Evolutionary conservation across 2,797 vertebrate genomes (phyloP).

Genomic region (Peromyscus nudipes): DNA sequence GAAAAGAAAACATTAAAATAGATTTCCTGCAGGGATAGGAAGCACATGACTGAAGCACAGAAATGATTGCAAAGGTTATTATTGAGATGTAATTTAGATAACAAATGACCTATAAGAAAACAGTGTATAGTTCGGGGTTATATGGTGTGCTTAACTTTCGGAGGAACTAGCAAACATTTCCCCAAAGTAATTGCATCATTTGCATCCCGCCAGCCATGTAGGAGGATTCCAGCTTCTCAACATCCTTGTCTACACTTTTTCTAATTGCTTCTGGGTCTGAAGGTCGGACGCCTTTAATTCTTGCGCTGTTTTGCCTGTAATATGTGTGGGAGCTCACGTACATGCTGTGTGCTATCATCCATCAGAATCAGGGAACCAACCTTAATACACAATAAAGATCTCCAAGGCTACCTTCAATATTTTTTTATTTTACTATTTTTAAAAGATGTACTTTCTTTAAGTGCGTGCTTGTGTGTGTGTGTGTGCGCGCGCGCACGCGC

Average conservation of each 20-base stretch:
- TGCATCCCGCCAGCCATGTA: not conserved
- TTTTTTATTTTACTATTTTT: not conserved
- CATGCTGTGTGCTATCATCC: not conserved
- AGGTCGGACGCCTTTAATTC: not conserved
- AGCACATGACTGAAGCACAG: not conserved
- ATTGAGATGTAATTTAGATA: not conserved
- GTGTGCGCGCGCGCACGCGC: fast-evolving
- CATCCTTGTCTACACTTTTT: not conserved
- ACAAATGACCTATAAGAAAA: not conserved
- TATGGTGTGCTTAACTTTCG: not conserved
- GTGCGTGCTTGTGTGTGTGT: not conserved
- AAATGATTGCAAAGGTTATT: not conserved
- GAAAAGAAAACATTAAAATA: not conserved
- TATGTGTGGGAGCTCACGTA: not conserved
- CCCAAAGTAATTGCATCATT: not conserved
- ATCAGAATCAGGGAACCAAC: not conserved
- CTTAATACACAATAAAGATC: not conserved
- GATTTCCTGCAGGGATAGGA: not conserved
- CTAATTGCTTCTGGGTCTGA: not conserved
- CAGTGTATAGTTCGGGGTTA: not conserved
- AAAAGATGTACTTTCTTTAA: not conserved
- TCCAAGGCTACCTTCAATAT: not conserved
- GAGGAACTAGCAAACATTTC: not conserved
- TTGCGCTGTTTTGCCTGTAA: not conserved
- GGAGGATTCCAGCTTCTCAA: not conserved